Base-by-base conservation (phyloP, 2,888 invertebrate species). In the Thymelicus lineola region DNA sequence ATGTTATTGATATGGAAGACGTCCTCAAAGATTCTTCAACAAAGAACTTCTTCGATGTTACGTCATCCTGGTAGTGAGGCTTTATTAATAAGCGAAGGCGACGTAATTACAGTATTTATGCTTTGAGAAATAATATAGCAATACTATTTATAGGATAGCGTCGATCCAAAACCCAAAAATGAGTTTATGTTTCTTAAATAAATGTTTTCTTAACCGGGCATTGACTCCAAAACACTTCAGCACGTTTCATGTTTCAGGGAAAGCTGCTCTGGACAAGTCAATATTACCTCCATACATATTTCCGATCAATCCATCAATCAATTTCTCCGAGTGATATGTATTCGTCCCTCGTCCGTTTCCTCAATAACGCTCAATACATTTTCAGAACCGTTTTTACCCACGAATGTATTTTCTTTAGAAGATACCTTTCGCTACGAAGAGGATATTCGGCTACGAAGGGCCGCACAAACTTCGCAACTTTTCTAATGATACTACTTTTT, bases 401-500 rank as follows among this genome's bases (percentile, higher is more conserved):
- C 57, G 17, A 57, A 42, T 62, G 57, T 46, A 57, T 62, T 68
- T 61, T 62, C 55, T 45, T 68, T 62, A 68, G 6, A 45, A 46
- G 35, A 15, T 67, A 50, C 28, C 28, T 28, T 60, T 36, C 60
- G 36, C 35, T 36, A 17, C 57, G 55, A 35, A 55, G 55, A 55
- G 55, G 55, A 14, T 55, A 62, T 15, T 55, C 60, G 7, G 17
- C 38, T 60, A 38, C 38, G 59, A 28, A 53, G 68, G 57, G 55
- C 62, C 36, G 53, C 45, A 42, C 61, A 6, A 62, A 68, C 20
- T 63, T 62, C 9, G 46, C 46, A 68, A 68, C 68, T 62, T 68
- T 68, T 62, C 68, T 68, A 68, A 68, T 62, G 68, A 68, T 68
- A 68, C 68, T 62, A 62, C 62, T 68, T 68, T 68, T 68, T 68